A percentile compares a stretch with the other conserved stretches of the same genome.
Evolutionary conservation across 1,140 invertebrate species (phyloP).

Genomic region (Antheraea pernyi): DNA sequence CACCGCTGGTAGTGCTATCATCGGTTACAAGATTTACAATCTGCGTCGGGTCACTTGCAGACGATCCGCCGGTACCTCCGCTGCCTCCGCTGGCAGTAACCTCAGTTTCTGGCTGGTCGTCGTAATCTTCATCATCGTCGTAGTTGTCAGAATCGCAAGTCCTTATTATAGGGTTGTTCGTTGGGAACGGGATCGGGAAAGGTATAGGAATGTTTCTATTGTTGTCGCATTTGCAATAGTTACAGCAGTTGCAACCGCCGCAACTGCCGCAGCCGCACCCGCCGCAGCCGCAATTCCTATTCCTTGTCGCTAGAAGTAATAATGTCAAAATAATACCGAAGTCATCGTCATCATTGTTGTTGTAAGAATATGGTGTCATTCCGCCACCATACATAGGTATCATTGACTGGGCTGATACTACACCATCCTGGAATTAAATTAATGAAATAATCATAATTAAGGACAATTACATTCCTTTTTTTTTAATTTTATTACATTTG

Average conservation of each 20-base stretch:
- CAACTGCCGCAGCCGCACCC: slow-evolving; percentile 17
- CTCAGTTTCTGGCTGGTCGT: neutral
- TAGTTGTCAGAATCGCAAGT: slow-evolving; percentile 17
- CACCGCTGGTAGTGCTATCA: neutral
- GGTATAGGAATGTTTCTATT: slow-evolving; percentile 40
- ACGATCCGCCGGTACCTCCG: neutral
- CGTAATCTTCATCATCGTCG: slow-evolving; percentile 14
- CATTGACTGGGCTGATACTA: slow-evolving; percentile 37
- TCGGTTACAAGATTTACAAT: slow-evolving; percentile 15
- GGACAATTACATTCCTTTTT: too few relatives aligned
- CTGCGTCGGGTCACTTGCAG: slow-evolving; percentile 5
- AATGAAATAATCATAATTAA: too few relatives aligned
- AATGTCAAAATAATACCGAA: slow-evolving; percentile 47
- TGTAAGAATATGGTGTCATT: slow-evolving; percentile 24
- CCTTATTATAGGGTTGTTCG: slow-evolving; percentile 12
- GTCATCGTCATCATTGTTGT: slow-evolving; percentile 45
- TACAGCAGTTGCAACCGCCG: slow-evolving; percentile 37
- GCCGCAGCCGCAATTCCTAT: slow-evolving; percentile 27
- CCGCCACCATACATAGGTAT: slow-evolving; percentile 30
- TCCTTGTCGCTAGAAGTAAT: slow-evolving; percentile 43
- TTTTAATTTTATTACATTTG: too few relatives aligned
- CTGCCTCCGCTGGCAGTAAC: neutral
- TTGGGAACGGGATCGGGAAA: slow-evolving; percentile 43
- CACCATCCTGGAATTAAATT: slow-evolving; percentile 36
- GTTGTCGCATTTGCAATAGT: slow-evolving; percentile 23